These are phyloP conservation scores for Siniperca obscura DNA, from an alignment of 2,797 vertebrate genomes.

Conservation along the genomic window DNA sequence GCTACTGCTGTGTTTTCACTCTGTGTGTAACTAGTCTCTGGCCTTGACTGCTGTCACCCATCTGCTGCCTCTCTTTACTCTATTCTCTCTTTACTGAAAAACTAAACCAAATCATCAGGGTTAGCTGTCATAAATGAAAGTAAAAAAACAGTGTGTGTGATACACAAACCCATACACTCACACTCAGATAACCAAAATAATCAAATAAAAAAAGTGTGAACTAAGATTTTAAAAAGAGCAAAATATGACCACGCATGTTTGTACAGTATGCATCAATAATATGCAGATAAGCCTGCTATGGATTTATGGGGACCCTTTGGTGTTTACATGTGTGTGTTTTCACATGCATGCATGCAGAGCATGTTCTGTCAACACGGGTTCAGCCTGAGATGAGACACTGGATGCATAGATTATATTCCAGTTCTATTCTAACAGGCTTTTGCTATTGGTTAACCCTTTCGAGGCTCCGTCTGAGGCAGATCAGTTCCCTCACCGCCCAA, in stretches of 20 bases:
- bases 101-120: background rate
- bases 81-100: background rate
- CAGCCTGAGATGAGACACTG: background rate
- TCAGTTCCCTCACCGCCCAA: background rate
- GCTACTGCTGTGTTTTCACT: conserved; percentile 2
- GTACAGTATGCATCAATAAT: background rate
- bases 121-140: background rate
- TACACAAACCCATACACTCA: background rate
- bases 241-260: background rate
- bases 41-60: conserved; percentile 18
- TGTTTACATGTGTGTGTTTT: background rate
- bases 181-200: background rate
- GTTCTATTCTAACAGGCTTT: background rate
- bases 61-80: background rate
- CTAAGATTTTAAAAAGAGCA: background rate
- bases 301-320: background rate
- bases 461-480: background rate
- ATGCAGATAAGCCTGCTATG: conserved; percentile 2
- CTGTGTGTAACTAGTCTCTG: background rate
- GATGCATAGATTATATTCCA: background rate
- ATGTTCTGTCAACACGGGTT: background rate
- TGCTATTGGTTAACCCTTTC: background rate
- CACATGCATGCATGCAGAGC: background rate
- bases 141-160: background rate
- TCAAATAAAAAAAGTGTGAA: background rate